Percentiles rank a stretch among this genome's conserved stretches.
Evolutionary conservation across 2,113 vertebrate species (phyloP).

Genomic region (Arenaria interpres): DNA sequence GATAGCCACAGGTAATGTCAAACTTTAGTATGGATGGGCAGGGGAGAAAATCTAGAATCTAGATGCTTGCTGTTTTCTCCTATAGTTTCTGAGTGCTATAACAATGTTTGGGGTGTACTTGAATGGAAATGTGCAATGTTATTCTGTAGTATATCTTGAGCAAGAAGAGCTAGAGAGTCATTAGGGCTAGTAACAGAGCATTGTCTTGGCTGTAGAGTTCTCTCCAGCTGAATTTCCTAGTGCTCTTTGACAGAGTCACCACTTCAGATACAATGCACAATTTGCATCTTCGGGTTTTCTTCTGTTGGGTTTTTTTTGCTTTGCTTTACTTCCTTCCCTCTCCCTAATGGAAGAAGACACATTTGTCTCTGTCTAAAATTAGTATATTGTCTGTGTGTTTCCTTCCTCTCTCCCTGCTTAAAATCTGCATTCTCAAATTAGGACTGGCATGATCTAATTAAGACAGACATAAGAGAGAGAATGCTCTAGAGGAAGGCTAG

Average conservation of each 20-base stretch:
- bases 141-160: background rate
- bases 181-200: background rate
- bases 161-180: background rate
- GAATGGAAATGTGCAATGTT: background rate
- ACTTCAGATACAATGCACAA: background rate
- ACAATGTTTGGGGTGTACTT: background rate
- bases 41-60: background rate
- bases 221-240: background rate
- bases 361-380: conserved; percentile 40
- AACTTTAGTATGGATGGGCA: background rate
- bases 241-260: background rate
- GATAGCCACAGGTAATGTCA: background rate
- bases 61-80: background rate
- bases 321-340: background rate
- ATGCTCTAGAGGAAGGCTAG: conserved; percentile 18
- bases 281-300: background rate
- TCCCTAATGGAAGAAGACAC: background rate
- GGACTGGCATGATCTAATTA: conserved; percentile 42
- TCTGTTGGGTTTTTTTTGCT: background rate
- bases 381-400: conserved; percentile 2
- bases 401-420: background rate
- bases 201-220: background rate
- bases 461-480: conserved; percentile 34
- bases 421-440: conserved; percentile 43
- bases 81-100: background rate